Evolutionary conservation across 1,140 invertebrate genomes (phyloP).

Genomic region (Branchinecta lindahli): DNA sequence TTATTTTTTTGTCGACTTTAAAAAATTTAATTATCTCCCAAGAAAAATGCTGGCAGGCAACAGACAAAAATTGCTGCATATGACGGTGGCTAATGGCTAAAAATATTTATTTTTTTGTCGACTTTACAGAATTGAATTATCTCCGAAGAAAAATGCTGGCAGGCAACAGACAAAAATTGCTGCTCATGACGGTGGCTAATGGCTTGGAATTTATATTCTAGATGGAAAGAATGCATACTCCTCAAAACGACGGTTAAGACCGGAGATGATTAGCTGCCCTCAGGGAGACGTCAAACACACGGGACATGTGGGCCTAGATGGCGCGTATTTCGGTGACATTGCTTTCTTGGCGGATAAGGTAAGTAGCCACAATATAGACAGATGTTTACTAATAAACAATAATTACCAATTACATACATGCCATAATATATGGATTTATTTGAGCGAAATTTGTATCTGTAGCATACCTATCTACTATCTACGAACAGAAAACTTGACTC

Average conservation of each 20-base stretch:
- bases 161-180: too few relatives aligned
- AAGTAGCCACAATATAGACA: constrained; percentile 12
- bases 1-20: too few relatives aligned
- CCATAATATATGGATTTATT: constrained; percentile 11
- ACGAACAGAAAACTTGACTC: too few relatives aligned
- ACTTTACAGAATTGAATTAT: too few relatives aligned
- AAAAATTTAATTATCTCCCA: too few relatives aligned
- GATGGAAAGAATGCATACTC: constrained; percentile 40
- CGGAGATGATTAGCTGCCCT: constrained; percentile 90
- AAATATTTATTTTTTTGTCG: too few relatives aligned
- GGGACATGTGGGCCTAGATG: constrained; percentile 89
- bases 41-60: too few relatives aligned
- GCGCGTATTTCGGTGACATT: constrained; percentile 89
- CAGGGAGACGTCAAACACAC: constrained; percentile 95
- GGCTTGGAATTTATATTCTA: constrained; percentile 22
- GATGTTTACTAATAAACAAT: constrained; percentile 5
- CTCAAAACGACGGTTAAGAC: constrained; percentile 45
- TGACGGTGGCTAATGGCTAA: too few relatives aligned
- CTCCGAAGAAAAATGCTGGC: too few relatives aligned
- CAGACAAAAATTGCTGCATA: too few relatives aligned
- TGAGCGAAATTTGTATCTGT: constrained; percentile 2
- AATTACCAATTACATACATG: constrained; percentile 10
- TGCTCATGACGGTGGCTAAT: too few relatives aligned
- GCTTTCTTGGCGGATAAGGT: constrained; percentile 55
- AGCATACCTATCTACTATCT: too few relatives aligned